These are phyloP conservation scores for Leucoraja erinaceus DNA, from an alignment of 2,113 vertebrate genomes.

Conservation along the genomic window DNA sequence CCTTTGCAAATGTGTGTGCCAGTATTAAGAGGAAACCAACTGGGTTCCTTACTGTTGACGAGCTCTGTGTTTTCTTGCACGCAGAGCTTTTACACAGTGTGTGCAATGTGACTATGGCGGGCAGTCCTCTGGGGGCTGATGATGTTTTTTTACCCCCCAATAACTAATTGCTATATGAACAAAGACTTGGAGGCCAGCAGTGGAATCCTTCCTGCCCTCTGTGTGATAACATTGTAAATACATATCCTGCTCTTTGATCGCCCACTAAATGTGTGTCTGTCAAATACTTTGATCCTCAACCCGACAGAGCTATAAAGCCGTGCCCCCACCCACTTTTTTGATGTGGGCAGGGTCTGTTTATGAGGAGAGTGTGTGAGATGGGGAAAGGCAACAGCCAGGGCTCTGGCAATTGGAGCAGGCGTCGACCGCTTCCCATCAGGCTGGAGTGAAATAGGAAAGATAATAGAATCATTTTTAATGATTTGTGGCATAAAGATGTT, in stretches of 20 bases:
- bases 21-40: background rate
- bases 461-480: conserved; percentile 31
- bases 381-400: background rate
- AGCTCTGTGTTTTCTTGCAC: background rate
- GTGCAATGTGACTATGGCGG: background rate
- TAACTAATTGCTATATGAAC: conserved; percentile 17
- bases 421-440: background rate
- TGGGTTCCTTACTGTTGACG: background rate
- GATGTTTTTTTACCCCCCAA: background rate
- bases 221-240: conserved; percentile 33
- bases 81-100: background rate
- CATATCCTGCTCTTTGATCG: conserved; percentile 36
- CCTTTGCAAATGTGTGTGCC: background rate
- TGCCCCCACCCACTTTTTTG: background rate
- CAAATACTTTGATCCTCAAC: conserved; percentile 23
- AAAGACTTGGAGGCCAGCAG: conserved; percentile 4
- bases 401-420: background rate
- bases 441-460: background rate
- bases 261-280: background rate
- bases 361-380: conserved; percentile 5
- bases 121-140: background rate
- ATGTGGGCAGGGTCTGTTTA: conserved; percentile 11
- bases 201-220: conserved; percentile 14
- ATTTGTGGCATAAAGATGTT: conserved; percentile 26
- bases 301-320: background rate